Conservation (phyloP, 2,113 vertebrate species). For the Hyla sarda region DNA sequence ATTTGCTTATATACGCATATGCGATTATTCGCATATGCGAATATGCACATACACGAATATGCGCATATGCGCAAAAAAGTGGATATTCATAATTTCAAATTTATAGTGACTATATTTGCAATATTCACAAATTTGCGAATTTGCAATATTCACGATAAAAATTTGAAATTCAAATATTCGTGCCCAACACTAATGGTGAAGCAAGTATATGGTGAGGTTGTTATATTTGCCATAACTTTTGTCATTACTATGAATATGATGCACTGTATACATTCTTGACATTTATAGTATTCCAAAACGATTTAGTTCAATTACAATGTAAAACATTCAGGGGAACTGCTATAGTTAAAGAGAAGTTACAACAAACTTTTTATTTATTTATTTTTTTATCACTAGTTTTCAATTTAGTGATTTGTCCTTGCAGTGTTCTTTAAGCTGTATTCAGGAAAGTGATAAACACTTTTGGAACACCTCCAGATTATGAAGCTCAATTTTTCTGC, state of each 20-base stretch:
- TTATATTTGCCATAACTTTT: neutral
- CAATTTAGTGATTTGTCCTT: slow-evolving; percentile 22
- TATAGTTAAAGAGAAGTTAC: neutral
- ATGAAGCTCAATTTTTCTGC: slow-evolving; percentile 6
- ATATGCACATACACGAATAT: too few species aligned
- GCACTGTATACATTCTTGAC: neutral
- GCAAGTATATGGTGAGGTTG: too few species aligned
- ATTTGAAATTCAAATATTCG: too few species aligned
- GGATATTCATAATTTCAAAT: too few species aligned
- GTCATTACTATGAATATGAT: neutral
- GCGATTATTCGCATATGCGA: too few species aligned
- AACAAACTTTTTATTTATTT: too few species aligned
- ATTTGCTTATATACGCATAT: too few species aligned
- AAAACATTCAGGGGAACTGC: neutral
- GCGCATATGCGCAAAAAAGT: too few species aligned
- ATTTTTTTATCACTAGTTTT: neutral
- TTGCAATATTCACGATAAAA: too few species aligned
- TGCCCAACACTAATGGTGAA: too few species aligned
- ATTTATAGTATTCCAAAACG: neutral
- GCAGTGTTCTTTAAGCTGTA: slow-evolving; percentile 17
- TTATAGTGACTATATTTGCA: too few species aligned
- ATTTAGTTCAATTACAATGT: neutral
- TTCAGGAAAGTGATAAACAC: neutral
- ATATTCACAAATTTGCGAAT: too few species aligned
- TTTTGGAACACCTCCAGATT: slow-evolving; percentile 38